Percentiles rank a stretch among this genome's conserved stretches.
These are phyloP conservation scores for Chauna torquata DNA, from an alignment of 2,113 vertebrate species.

Conservation along the genomic window DNA sequence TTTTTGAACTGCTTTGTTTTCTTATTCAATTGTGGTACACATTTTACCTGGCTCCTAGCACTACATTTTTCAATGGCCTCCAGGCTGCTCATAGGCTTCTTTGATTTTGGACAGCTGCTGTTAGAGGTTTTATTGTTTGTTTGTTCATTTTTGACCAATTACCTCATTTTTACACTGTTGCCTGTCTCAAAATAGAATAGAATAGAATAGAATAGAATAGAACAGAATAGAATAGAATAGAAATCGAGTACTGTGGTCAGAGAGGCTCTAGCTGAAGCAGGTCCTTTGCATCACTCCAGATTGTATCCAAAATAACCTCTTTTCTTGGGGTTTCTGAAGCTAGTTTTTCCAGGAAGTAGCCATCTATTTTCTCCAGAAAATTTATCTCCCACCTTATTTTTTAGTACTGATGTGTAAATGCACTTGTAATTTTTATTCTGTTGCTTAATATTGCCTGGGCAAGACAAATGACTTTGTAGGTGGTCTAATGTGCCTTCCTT, in stretches of 20 bases:
- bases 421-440: not conserved
- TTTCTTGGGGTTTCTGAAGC: not conserved
- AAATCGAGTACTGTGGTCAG: not conserved
- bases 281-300: not conserved
- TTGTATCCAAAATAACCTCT: not conserved
- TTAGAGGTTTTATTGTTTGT: not conserved
- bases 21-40: not conserved
- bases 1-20: not conserved
- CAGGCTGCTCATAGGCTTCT: not conserved
- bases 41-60: not conserved
- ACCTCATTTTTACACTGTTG: not conserved
- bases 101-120: conserved; percentile 6
- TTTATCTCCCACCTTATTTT: not conserved
- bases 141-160: not conserved
- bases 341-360: not conserved
- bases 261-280: rapidly evolving
- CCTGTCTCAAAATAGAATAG: not conserved
- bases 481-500: not conserved
- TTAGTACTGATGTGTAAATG: not conserved
- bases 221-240: not conserved
- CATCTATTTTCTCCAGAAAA: not conserved
- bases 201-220: not conserved
- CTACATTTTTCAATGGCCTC: conserved; percentile 14
- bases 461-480: not conserved
- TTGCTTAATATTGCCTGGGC: not conserved